phyloP scores from a whole-genome alignment of 1,140 invertebrate genomes.

The Leptinotarsa lineolata region DNA sequence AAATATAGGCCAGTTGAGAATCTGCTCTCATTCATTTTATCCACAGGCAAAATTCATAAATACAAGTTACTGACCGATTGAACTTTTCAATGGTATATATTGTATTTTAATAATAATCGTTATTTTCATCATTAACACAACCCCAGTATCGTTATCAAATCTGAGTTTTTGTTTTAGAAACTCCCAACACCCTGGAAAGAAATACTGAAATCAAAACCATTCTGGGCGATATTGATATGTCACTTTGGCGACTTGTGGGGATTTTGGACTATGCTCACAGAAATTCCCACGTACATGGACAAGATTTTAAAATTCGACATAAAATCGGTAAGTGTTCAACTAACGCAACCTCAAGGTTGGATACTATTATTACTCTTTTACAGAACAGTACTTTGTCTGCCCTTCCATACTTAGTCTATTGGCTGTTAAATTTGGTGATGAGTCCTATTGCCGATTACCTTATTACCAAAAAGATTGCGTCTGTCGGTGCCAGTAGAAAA shows the following conservation, averaged over 20 bases:
- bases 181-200: slow-evolving; percentile 71
- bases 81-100: too few relatives aligned
- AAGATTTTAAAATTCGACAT: slow-evolving; percentile 80
- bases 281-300: slow-evolving; percentile 91
- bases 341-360: slow-evolving; percentile 73
- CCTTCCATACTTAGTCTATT: slow-evolving; percentile 76
- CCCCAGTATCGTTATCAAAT: too few relatives aligned
- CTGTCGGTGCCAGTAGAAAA: slow-evolving; percentile 64
- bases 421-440: slow-evolving; percentile 67
- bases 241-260: slow-evolving; percentile 92
- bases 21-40: too few relatives aligned
- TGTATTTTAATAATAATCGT: too few relatives aligned
- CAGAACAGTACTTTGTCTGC: slow-evolving; percentile 75
- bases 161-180: slow-evolving; percentile 14
- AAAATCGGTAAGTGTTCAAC: slow-evolving; percentile 58
- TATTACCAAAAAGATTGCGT: slow-evolving; percentile 60
- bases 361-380: slow-evolving; percentile 37
- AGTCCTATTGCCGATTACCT: slow-evolving; percentile 66
- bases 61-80: too few relatives aligned
- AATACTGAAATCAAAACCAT: slow-evolving; percentile 76
- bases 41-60: too few relatives aligned
- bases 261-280: slow-evolving; percentile 87
- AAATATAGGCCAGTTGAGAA: too few relatives aligned
- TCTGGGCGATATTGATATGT: slow-evolving; percentile 80
- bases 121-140: too few relatives aligned